Percentiles rank a stretch among this genome's conserved stretches.
Evolutionary conservation across 2,888 invertebrate species (phyloP).

Genomic region (Aleiodes testaceus): DNA sequence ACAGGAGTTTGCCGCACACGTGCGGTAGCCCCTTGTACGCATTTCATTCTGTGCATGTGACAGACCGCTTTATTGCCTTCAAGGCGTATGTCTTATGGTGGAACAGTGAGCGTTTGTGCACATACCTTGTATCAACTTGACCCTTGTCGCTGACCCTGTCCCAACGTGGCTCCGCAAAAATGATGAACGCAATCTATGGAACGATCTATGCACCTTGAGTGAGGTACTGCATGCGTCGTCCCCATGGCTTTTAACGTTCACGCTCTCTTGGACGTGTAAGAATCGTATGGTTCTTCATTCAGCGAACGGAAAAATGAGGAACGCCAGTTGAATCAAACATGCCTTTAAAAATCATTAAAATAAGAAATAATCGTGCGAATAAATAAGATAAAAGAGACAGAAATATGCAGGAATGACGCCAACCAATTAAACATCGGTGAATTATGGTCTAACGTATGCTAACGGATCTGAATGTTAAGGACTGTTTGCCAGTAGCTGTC

Average conservation of each 20-base stretch:
- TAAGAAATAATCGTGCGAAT: slow-evolving; percentile 39
- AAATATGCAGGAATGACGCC: slow-evolving; percentile 28
- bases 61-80: slow-evolving; percentile 53
- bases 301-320: slow-evolving; percentile 13
- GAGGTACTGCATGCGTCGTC: slow-evolving; percentile 32
- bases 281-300: slow-evolving; percentile 15
- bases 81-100: slow-evolving; percentile 22
- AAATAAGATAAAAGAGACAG: slow-evolving; percentile 10
- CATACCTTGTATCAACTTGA: slow-evolving; percentile 52
- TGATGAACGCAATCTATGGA: slow-evolving; percentile 53
- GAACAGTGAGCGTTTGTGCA: slow-evolving; percentile 38
- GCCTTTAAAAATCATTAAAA: slow-evolving; percentile 22
- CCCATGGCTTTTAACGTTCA: slow-evolving; percentile 34
- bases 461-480: slow-evolving; percentile 12
- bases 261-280: slow-evolving; percentile 32
- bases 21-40: slow-evolving; percentile 41
- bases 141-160: slow-evolving; percentile 50
- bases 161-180: slow-evolving; percentile 49
- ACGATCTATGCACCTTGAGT: slow-evolving; percentile 49
- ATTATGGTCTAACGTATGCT: slow-evolving; percentile 23
- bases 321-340: slow-evolving; percentile 4
- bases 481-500: slow-evolving; percentile 32
- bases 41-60: slow-evolving; percentile 45
- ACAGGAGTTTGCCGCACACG: slow-evolving; percentile 32
- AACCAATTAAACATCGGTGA: slow-evolving; percentile 31